phyloP scores from a whole-genome alignment of 2,113 vertebrate species.

The Ophiodon elongatus region DNA sequence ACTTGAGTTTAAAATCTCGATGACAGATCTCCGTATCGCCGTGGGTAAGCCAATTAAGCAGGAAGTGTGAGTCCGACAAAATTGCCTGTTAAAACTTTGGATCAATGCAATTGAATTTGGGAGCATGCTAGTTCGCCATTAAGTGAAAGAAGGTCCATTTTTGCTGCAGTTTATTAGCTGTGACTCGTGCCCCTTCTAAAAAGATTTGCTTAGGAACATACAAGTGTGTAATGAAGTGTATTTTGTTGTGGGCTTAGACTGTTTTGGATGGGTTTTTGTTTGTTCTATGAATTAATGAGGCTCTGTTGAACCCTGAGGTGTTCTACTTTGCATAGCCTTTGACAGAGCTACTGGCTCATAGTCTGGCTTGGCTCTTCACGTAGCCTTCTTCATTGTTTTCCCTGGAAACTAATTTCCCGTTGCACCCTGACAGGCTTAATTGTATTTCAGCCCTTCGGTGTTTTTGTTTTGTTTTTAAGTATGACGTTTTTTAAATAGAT shows the following conservation, averaged over 20 bases:
- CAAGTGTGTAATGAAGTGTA: slow-evolving; percentile 47
- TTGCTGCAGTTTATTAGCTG: slow-evolving; percentile 43
- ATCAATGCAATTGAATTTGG: slow-evolving; percentile 40
- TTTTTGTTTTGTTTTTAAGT: slow-evolving; percentile 69
- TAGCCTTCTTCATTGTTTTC: slow-evolving; percentile 41
- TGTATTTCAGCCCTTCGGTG: slow-evolving; percentile 61
- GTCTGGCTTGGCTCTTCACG: slow-evolving; percentile 35
- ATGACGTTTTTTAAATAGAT: slow-evolving; percentile 55
- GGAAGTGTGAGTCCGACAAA: slow-evolving; percentile 44
- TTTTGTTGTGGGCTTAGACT: slow-evolving; percentile 39
- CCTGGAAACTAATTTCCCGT: slow-evolving; percentile 57
- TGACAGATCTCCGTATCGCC: slow-evolving; percentile 57
- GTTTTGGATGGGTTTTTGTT: slow-evolving; percentile 55
- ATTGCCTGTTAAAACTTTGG: slow-evolving; percentile 66
- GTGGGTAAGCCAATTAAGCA: slow-evolving; percentile 72
- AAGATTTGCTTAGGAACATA: slow-evolving; percentile 24
- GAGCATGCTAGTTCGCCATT: slow-evolving; percentile 29
- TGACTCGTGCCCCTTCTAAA: slow-evolving; percentile 7
- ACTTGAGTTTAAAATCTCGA: slow-evolving; percentile 62
- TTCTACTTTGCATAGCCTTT: slow-evolving; percentile 58
- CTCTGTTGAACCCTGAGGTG: slow-evolving; percentile 53
- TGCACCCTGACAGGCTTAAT: slow-evolving; percentile 68
- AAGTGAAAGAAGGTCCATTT: slow-evolving; percentile 36
- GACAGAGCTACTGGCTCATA: slow-evolving; percentile 53
- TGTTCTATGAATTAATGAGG: slow-evolving; percentile 72